Conservation (phyloP, 2,888 invertebrate genomes). For the Euspilapteryx auroguttella region DNA sequence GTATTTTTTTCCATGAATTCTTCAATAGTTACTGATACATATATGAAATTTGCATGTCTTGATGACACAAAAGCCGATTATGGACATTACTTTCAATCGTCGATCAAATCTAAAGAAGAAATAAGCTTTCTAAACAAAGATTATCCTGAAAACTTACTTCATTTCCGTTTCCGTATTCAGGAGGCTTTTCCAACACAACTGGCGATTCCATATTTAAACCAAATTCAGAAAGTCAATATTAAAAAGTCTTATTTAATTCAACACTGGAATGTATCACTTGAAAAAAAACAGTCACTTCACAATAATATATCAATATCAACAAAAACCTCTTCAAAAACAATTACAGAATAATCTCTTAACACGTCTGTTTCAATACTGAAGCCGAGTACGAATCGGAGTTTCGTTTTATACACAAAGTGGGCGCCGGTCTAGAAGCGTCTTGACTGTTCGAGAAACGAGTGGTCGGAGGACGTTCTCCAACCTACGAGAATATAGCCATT, state of each 20-base stretch:
- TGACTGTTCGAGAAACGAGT: slow-evolving; percentile 34
- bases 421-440: slow-evolving; percentile 18
- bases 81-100: neutral
- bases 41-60: no score
- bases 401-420: slow-evolving; percentile 35
- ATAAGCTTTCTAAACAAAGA: slow-evolving; percentile 5
- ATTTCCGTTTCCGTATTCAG: slow-evolving; percentile 53
- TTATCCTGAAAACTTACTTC: slow-evolving; percentile 38
- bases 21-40: no score
- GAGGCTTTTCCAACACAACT: slow-evolving; percentile 63
- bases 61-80: no score
- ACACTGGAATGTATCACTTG: slow-evolving; percentile 46
- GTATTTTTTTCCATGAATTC: no score
- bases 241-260: no score
- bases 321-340: slow-evolving; percentile 2
- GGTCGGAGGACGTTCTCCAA: no score
- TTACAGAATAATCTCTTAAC: slow-evolving; percentile 17
- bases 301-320: slow-evolving; percentile 6
- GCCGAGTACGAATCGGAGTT: slow-evolving; percentile 14
- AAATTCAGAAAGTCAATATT: no score
- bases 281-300: slow-evolving; percentile 29
- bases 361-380: slow-evolving; percentile 35
- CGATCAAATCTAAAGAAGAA: neutral
- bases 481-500: no score
- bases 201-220: slow-evolving; percentile 64